A percentile compares a stretch with the other conserved stretches of the same genome.
Conservation (phyloP, 2,888 invertebrate species). For the Drosophila subsilvestris region DNA sequence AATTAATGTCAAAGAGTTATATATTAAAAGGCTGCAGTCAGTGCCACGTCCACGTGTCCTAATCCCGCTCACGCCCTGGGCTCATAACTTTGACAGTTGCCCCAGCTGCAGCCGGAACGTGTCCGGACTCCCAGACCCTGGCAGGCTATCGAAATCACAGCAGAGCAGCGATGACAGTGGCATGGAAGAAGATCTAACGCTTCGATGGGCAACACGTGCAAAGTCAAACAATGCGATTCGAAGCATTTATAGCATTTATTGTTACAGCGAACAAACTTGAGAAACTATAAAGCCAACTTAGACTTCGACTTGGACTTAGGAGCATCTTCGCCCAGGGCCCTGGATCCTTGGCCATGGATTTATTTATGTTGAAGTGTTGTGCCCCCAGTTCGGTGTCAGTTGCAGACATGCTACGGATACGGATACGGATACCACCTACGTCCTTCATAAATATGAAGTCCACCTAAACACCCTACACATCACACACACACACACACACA, state of each 20-base stretch:
- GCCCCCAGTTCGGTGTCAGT: slow-evolving; percentile 55
- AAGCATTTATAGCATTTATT: slow-evolving; percentile 44
- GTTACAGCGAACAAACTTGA: slow-evolving; percentile 53
- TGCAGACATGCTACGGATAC: slow-evolving; percentile 45
- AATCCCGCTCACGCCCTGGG: slow-evolving; percentile 58
- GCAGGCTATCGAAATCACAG: slow-evolving; percentile 18
- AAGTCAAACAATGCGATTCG: slow-evolving; percentile 26
- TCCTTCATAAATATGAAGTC: slow-evolving; percentile 22
- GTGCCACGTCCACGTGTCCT: slow-evolving; percentile 54
- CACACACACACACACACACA: too few species aligned
- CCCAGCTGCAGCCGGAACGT: slow-evolving; percentile 33
- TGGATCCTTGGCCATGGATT: slow-evolving; percentile 19
- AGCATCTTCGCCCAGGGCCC: slow-evolving; percentile 11
- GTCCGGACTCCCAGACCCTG: slow-evolving; percentile 38
- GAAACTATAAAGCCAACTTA: slow-evolving; percentile 44
- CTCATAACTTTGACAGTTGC: slow-evolving; percentile 59
- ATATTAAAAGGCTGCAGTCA: slow-evolving; percentile 36
- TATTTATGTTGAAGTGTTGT: slow-evolving; percentile 46
- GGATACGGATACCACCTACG: slow-evolving; percentile 5
- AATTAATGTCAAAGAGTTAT: slow-evolving; percentile 71
- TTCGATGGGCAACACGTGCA: slow-evolving; percentile 47
- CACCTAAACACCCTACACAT: slow-evolving; percentile 21
- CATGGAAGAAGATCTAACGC: slow-evolving; percentile 14
- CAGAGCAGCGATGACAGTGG: slow-evolving; percentile 35
- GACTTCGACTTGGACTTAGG: slow-evolving; percentile 5